Base-by-base conservation (phyloP, 1,140 invertebrate genomes). In the Drosophila quadrilineata region DNA sequence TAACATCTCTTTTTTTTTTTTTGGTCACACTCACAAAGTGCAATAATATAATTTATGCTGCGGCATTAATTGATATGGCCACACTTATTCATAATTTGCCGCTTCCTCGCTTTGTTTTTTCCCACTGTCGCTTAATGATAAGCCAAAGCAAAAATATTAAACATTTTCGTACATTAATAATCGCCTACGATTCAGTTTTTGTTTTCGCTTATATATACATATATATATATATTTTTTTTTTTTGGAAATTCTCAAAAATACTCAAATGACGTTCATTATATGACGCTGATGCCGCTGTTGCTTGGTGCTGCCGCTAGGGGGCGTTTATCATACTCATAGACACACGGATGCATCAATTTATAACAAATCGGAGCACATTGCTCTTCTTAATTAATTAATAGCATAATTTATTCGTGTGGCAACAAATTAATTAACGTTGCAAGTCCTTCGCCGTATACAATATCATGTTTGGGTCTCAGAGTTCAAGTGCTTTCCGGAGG, bases 301-400 rank as follows among this genome's bases (percentile, higher is more conserved):
- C n/a, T 33, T 48, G 22, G 16, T 28, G 6, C 14, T 10, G 57
- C 28, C 54, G 52, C 62, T 8, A 35, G 40, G 31, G 52, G 41
- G 29, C 46, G 45, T 57, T n/a, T n/a, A 68, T 45, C 40, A 12
- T 9, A 40, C 29, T 14, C n/a, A 63, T 50, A 33, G n/a, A 26
- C 21, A 45, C 43, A 33, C 45, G 40, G 24, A 21, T 24, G 36
- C 35, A 40, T 26, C 24, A 5, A 21, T 21, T 63, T 52, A 35
- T 65, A 76, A 76, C 68, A 76, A 76, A 76, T 71, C 60, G 68
- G 33, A 26, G 38, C 50, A 38, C 67, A 63, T 54, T 43, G 57
- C 36, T 57, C 40, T n/a, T n/a, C n/a, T 76, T 58, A 71, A 76
- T 71, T 76, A 76, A 76, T 76, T 68, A 54, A 76, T 58, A 67